Conservation (phyloP, 2,113 vertebrate species). For the Sorex fumeus region DNA sequence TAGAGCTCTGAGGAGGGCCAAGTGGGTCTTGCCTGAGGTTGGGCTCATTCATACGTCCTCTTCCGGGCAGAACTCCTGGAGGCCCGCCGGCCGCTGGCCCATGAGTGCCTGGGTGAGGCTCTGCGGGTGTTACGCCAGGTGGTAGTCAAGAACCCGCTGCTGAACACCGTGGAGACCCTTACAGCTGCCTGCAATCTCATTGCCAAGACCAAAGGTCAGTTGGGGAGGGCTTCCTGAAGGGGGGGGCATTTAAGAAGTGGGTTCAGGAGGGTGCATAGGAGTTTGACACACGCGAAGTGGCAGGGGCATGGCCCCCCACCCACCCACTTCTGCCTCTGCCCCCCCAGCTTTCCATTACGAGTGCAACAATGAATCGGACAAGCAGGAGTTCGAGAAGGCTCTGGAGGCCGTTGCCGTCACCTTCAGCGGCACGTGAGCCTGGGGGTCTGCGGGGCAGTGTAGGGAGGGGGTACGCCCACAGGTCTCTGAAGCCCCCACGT, state of each 20-base stretch:
- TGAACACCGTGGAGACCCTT: constrained; percentile 97
- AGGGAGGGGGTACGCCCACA: accelerated
- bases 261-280: not conserved
- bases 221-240: not conserved
- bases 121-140: constrained; percentile 95
- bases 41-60: not conserved
- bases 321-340: accelerated
- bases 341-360: constrained; percentile 95
- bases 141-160: constrained; percentile 95
- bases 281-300: not conserved
- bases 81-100: constrained; percentile 92
- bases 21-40: not conserved
- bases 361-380: constrained; percentile 92
- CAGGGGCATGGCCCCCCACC: not conserved
- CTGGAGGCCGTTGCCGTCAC: constrained; percentile 97
- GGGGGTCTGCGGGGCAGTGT: not conserved
- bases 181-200: constrained; percentile 97
- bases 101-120: constrained; percentile 95
- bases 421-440: constrained; percentile 97
- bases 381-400: constrained; percentile 96
- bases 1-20: not conserved
- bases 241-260: not conserved
- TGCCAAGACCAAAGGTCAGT: constrained; percentile 95
- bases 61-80: constrained; percentile 91
- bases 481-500: not conserved